Base-by-base conservation (phyloP, 2,113 vertebrate species). In the Holacanthus passer region DNA sequence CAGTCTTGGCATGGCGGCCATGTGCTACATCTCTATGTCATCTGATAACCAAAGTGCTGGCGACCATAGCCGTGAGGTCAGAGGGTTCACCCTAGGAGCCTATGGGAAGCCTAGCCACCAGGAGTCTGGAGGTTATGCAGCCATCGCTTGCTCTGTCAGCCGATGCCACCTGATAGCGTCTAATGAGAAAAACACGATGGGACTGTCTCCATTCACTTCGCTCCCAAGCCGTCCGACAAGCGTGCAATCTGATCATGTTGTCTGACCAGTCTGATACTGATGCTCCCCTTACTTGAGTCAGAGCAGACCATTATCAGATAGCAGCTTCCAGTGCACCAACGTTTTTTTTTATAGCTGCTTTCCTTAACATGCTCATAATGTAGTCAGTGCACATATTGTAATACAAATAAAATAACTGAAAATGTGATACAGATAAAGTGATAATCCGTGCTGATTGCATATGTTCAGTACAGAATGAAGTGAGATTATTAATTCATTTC, bases 171-270 rank as follows among this genome's bases (percentile, higher is more conserved):
- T 82, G 88, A 92, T 88, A 92, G 87, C 29, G 50, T 87, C 85
- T 87, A 88, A 90, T 88, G 82, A 88, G 83, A 76, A 71, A 89
- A 93, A 89, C 85, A 83, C 39, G 39, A 77, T 72, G 70, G 82
- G 12, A 63, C 79, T 58, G 59, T 77, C 84, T 91, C 85, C 68
- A 19, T 85, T 84, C 81, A 84, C 47, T 73, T 75, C 48, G 74
- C 76, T 85, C 73, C 71, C 60, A 67, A 74, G 86, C 82, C 53
- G 1, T 79, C 62, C 20, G 66, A 81, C 81, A 66, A 81, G 79
- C 13, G 2, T 82, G 87, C 84, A 88, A 90, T 90, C 86, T 87
- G 90, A 92, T 93, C 81, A 41, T 79, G 85, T 82, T 58, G 88
- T 91, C 71, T 47, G 77, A 88, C 69, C 87, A 72, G 86, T 73